Base-by-base conservation (phyloP, 2,113 vertebrate species). In the Phyllostomus hastatus region DNA sequence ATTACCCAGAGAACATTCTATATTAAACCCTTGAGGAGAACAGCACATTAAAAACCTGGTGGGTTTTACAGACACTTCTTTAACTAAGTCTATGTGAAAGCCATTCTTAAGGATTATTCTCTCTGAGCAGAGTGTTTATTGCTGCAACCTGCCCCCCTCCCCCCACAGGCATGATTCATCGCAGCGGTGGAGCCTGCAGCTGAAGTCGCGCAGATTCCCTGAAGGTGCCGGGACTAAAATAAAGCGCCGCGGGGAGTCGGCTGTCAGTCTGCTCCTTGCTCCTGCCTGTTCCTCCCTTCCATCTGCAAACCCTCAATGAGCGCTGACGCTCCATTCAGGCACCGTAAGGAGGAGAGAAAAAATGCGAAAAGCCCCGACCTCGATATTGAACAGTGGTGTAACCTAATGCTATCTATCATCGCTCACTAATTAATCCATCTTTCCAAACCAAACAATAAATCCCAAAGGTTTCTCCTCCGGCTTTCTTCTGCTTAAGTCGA, bases 291-390 rank as follows among this genome's bases (percentile, higher is more conserved):
- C 75, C 96, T 91, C 84, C 57, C 78, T 96, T 80, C 94, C 88
- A 94, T 96, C 94, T 84, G 85, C 79, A 96, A 69, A 61, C 83
- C 76, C 75, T 97, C 93, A 94, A 67, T 54, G 64, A 88, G 28
- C 17, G 86, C 3, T 95, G 94, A 91, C 96, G 96, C 94, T 88
- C 94, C 95, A 90, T 80, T 93, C 91, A 94, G 86, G 43, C 72
- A 92, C 92, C 78, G 78, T 79, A 83, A 80, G 64, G 46, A 94
- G 41, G 52, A 50, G 86, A 94, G 33, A 46, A 54, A 61, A 26
- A 76, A 24, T 59, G 15, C 0, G 35, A 35, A 75, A 64, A 16
- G 38, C 17, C 43, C 0, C 8, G 50, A 87, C 85, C 52, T 61
- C 81, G 16, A 41, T 59, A 75, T 4, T 35, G 80, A 89, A 70